Evolutionary conservation across 53 echinoderm and acorn worm genomes (phyloP).

Genomic region (Echinarachnius parma): DNA sequence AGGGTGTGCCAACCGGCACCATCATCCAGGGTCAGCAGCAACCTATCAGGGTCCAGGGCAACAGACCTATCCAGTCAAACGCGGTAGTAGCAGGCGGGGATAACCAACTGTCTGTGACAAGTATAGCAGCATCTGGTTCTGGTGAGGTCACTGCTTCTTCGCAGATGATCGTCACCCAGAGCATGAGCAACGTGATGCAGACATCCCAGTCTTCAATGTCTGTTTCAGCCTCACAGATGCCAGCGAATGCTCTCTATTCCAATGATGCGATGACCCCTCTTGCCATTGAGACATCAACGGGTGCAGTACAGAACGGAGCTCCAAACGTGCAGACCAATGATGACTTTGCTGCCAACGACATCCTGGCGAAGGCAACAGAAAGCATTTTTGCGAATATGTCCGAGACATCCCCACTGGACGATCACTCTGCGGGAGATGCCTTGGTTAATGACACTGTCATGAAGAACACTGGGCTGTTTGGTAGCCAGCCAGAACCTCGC

Average conservation of each 20-base stretch:
- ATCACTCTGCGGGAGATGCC: slow-evolving; percentile 11
- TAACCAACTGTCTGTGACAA: background rate
- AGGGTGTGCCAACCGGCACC: slow-evolving; percentile 25
- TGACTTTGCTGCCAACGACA: slow-evolving; percentile 69
- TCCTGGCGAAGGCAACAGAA: slow-evolving; percentile 94
- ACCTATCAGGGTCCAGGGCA: slow-evolving; percentile 21
- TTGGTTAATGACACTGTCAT: slow-evolving; percentile 10
- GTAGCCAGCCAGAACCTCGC: slow-evolving; percentile 23
- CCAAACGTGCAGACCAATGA: slow-evolving; percentile 2
- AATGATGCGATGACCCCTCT: slow-evolving; percentile 33
- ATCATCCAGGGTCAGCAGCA: slow-evolving; percentile 51
- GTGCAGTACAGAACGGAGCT: background rate
- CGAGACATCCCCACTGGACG: slow-evolving; percentile 57
- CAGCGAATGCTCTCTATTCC: background rate
- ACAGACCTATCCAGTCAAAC: slow-evolving; percentile 7
- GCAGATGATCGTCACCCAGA: background rate
- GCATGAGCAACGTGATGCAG: background rate
- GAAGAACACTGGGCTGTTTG: background rate
- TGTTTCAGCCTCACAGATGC: slow-evolving; percentile 15
- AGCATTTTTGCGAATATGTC: slow-evolving; percentile 72
- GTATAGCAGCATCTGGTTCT: background rate
- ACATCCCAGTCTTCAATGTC: background rate
- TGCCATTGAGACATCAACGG: slow-evolving; percentile 36
- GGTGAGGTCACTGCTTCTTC: background rate
- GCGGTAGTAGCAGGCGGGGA: background rate